Evolutionary conservation across 2,797 vertebrate genomes (phyloP), one percentile per base, ranked within the genome.

Genomic region (Pseudochaenichthys georgianus): DNA sequence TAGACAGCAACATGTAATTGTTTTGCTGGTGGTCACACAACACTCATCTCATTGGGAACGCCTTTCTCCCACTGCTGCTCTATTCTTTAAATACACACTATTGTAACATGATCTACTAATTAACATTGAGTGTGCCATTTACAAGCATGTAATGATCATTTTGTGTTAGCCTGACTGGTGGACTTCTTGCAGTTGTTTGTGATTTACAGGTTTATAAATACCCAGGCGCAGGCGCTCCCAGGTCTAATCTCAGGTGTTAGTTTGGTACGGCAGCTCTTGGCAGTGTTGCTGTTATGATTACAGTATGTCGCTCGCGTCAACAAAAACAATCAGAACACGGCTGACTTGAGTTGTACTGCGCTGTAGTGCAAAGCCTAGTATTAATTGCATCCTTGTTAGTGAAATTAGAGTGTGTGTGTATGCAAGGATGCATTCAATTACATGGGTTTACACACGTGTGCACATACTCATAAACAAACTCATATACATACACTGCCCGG

Each of bases 381-480:
- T 80, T 74, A 73, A 84, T 80, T 88, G 70, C 80, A 65, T 46
- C 72, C 50, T 71, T 16, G 57, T 71, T 64, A 66, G 45, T 55
- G 43, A 60, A 74, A 54, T 45, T 43, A 59, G 46, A 21, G n/a
- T n/a, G 62, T 9, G 51, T 28, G 62, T 55, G 45, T 47, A 11
- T 59, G 73, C 69, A 50, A 43, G 54, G 61, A 60, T 63, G 70
- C 64, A 13, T 70, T 69, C 15, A 38, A 28, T 68, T 72, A 74
- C 72, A 70, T 50, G 60, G 69, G 50, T 53, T 28, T 15, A 61
- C 65, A 73, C 70, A 80, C 62, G 63, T 84, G 82, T 61, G 52
- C 58, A 54, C 64, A 43, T 61, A 46, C 55, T 79, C 67, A 58
- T 74, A 77, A 86, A 78, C 51, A 62, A 65, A 66, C 46, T 60